phyloP scores from a whole-genome alignment of 2,888 invertebrate genomes.

The Thera britannica region DNA sequence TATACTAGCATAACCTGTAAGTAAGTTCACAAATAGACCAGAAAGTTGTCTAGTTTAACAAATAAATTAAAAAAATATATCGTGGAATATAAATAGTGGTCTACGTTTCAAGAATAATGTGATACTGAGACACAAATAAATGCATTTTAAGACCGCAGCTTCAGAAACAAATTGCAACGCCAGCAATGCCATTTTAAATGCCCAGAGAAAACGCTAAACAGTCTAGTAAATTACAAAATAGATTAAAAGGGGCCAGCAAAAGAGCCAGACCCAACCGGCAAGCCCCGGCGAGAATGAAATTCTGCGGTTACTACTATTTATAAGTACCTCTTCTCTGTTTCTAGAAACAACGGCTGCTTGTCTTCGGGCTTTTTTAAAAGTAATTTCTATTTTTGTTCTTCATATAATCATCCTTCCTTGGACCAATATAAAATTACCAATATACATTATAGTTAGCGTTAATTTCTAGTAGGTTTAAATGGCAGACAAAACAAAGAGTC shows the following conservation, averaged over 20 bases:
- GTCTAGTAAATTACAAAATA: constrained; percentile 40
- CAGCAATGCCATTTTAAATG: constrained; percentile 24
- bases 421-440: too few relatives aligned
- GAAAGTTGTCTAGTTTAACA: too few relatives aligned
- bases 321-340: constrained; percentile 23
- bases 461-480: too few relatives aligned
- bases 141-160: constrained; percentile 19
- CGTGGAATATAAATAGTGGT: too few relatives aligned
- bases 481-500: too few relatives aligned
- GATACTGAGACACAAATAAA: constrained; percentile 13
- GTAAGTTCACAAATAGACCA: too few relatives aligned
- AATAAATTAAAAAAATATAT: too few relatives aligned
- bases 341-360: not conserved
- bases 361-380: not conserved
- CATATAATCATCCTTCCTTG: too few relatives aligned
- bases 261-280: constrained; percentile 17
- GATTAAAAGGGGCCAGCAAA: constrained; percentile 47
- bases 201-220: constrained; percentile 20
- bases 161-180: constrained; percentile 28
- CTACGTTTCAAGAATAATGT: not conserved
- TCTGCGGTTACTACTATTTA: constrained; percentile 43
- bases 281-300: constrained; percentile 46
- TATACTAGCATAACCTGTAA: too few relatives aligned
- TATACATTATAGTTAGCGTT: too few relatives aligned
- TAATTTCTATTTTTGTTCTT: too few relatives aligned